Base-by-base conservation (phyloP, 1,140 invertebrate genomes). In the Pseudobourletiella spinata region DNA sequence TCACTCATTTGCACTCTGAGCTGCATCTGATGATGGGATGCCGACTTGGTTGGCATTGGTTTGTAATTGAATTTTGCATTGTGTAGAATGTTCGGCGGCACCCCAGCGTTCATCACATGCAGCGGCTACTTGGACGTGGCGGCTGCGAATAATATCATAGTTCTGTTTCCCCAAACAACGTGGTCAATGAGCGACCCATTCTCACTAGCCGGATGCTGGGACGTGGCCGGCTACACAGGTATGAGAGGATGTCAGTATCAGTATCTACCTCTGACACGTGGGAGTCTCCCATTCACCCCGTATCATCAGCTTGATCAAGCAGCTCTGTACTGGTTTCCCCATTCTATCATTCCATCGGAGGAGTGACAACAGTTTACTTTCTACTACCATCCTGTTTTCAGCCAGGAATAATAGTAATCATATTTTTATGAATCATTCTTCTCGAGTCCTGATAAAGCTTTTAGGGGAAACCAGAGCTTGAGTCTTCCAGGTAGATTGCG, bases 61-160 rank as follows among this genome's bases (percentile, higher is more conserved):
- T 15, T 48, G 8, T 8, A 11, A 18, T 16, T 18, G 16, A 8
- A 48, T 8, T 11, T 24, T 8, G 18, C 14, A 39, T 35, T 54
- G 6, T 26, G 20, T 54, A 54, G 26, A 22, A 22, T 54, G 39
- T 66, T 66, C 26, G 61, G 65, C n/a, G 56, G 57, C 0, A 59
- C 60, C 24, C 65, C 65, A 20, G 57, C 60, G 51, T 59, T 63
- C 52, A 59, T 66, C n/a, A 66, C 65, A 42, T 66, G 65, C 26
- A 59, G 56, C 18, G 65, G 65, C 6, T 66, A 66, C 51, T 56
- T 66, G 26, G 65, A 66, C 57, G 52, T 66, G 0, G 65, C 65
- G 24, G 65, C 65, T 44, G 65, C 65, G 18, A 66, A 66, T 59
- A 66, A 66, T 24, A 63, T 66, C 3, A 66, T 66, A 43, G 54